Evolutionary conservation across 2,888 invertebrate genomes (phyloP), one percentile per base, ranked within the genome.

Genomic region (Nomada ferruginata): DNA sequence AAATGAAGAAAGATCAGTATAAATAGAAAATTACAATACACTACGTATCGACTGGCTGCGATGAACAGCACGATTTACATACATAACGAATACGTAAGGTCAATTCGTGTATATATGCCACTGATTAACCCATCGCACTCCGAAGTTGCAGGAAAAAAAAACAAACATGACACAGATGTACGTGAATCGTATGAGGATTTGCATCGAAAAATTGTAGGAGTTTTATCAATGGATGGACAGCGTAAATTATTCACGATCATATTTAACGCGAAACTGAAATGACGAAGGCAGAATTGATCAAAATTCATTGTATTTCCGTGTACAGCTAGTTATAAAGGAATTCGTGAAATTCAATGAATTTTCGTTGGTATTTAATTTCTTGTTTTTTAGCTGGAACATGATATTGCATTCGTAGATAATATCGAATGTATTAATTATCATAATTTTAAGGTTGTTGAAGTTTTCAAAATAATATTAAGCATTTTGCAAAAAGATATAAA

Each of bases 161-260:
- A 26, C 26, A 50, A 64, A 2, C 18, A 15, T 42, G n/a, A 60
- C 42, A 13, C 0, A n/a, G 36, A 42, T 42, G 18, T 1, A 2
- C 18, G 7, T 10, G 13, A 52, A 15, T 10, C 13, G 20, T 53
- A 68, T 72, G 57, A 13, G 23, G 76, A 65, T 11, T 20, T 26
- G 20, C 52, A 72, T 26, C 9, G 50, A 52, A 72, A 44, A 70
- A 63, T 42, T 11, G 50, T 44, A 18, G n/a, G 10, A 44, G 15
- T 18, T 60, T 36, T 64, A 57, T 57, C 57, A 15, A n/a, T 53
- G 4, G 23, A 68, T 20, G 59, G 60, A 23, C 60, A 66, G 42
- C 36, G 42, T 9, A 7, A 60, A 69, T 29, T 52, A 69, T 18
- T 61, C 29, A 53, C 36, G 36, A 36, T 53, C 36, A 59, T 5